Evolutionary conservation across 2,888 invertebrate genomes (phyloP).

Genomic region (Thelaira solivaga): DNA sequence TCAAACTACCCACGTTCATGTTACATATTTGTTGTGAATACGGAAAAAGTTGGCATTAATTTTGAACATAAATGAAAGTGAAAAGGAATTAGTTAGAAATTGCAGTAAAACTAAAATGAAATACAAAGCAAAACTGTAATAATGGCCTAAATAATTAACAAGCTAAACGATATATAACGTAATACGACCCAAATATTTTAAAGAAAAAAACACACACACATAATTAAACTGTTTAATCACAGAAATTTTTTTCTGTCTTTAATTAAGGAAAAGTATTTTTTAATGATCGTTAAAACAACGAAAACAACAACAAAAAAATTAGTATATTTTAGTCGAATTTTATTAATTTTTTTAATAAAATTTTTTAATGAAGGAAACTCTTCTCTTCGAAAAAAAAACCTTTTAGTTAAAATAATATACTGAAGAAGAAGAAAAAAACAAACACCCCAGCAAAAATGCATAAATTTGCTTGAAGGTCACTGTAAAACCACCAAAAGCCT

Average conservation of each 20-base stretch:
- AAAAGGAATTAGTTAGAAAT: conserved; percentile 5
- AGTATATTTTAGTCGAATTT: too few species aligned
- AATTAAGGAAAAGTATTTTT: not conserved
- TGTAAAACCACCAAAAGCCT: too few species aligned
- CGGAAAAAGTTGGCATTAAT: conserved; percentile 26
- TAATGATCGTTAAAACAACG: not conserved
- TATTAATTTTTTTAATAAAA: too few species aligned
- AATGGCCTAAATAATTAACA: not conserved
- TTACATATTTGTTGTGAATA: not conserved
- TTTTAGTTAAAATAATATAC: too few species aligned
- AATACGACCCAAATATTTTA: conserved; percentile 24
- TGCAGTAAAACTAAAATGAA: too few species aligned
- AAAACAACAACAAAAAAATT: too few species aligned
- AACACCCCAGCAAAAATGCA: too few species aligned
- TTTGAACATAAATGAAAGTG: conserved; percentile 24
- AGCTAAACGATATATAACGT: conserved; percentile 17
- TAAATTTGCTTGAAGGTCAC: too few species aligned
- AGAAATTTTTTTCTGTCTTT: conserved; percentile 1
- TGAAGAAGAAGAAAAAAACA: too few species aligned
- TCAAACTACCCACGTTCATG: not conserved
- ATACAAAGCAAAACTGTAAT: not conserved
- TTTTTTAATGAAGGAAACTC: too few species aligned
- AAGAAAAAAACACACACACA: not conserved
- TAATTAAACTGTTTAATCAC: conserved; percentile 33
- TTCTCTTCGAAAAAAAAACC: too few species aligned